These are phyloP conservation scores for Epizoanthus illoricatus DNA, from an alignment of 92 coral and sea anemone species.

Conservation along the genomic window DNA sequence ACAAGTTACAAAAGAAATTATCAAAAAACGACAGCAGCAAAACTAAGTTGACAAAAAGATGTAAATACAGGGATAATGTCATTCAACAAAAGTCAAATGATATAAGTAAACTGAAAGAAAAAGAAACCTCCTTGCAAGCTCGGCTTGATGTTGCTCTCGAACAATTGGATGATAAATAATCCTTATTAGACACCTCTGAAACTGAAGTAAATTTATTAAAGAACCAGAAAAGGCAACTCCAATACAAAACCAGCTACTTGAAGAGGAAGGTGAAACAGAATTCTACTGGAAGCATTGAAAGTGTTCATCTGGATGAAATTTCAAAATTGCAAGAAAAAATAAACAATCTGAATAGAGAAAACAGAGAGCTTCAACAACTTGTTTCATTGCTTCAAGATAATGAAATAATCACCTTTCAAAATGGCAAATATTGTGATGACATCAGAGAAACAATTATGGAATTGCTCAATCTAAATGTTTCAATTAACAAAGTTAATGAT, in stretches of 20 bases:
- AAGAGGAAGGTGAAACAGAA: conserved; percentile 7
- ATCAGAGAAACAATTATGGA: too few species aligned
- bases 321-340: too few species aligned
- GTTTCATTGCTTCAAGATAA: too few species aligned
- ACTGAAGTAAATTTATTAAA: neutral
- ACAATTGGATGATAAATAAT: conserved; percentile 8
- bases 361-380: too few species aligned
- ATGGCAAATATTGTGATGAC: too few species aligned
- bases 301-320: conserved; percentile 2
- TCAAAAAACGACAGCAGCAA: conserved; percentile 1
- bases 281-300: neutral
- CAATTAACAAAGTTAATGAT: too few species aligned
- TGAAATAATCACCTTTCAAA: too few species aligned
- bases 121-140: conserved; percentile 10
- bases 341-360: too few species aligned
- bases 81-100: conserved; percentile 5
- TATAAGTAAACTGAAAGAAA: conserved; percentile 10
- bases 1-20: conserved; percentile 1
- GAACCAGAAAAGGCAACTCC: conserved; percentile 3
- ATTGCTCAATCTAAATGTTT: too few species aligned
- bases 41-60: conserved; percentile 9
- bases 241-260: conserved; percentile 12
- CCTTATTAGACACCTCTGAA: neutral
- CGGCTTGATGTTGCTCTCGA: conserved; percentile 1
- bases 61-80: conserved; percentile 20